A percentile compares a stretch with the other conserved stretches of the same genome.
phyloP scores from a whole-genome alignment of 2,888 invertebrate genomes.

The Neoaliturus tenellus region DNA sequence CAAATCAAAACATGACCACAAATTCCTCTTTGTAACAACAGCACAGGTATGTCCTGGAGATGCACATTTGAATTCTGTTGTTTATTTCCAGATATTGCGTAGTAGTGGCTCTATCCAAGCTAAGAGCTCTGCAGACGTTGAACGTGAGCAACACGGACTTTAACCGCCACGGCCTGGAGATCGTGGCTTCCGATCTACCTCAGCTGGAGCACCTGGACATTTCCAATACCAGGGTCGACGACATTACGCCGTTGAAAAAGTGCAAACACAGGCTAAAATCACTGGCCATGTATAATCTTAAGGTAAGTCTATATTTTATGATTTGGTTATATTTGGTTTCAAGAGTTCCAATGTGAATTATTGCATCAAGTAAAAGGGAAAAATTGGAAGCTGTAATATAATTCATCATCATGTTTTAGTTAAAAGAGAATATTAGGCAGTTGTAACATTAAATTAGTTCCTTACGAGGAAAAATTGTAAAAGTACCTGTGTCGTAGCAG shows the following conservation, averaged over 20 bases:
- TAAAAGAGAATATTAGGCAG: too few relatives aligned
- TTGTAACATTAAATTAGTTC: too few relatives aligned
- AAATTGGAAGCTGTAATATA: too few relatives aligned
- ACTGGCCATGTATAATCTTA: slow-evolving; percentile 78
- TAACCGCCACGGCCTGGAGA: slow-evolving; percentile 79
- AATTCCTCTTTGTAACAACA: too few relatives aligned
- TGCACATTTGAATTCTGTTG: too few relatives aligned
- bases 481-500: too few relatives aligned
- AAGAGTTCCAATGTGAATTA: too few relatives aligned
- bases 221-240: slow-evolving; percentile 79
- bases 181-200: slow-evolving; percentile 80
- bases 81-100: slow-evolving; percentile 74
- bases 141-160: slow-evolving; percentile 83
- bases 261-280: slow-evolving; percentile 77
- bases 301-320: slow-evolving; percentile 70
- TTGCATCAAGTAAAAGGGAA: too few relatives aligned
- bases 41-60: too few relatives aligned
- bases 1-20: too few relatives aligned
- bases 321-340: neutral
- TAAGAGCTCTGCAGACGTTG: slow-evolving; percentile 77
- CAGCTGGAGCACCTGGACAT: slow-evolving; percentile 80
- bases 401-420: too few relatives aligned
- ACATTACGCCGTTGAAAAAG: slow-evolving; percentile 77
- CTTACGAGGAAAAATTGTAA: too few relatives aligned
- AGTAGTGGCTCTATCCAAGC: slow-evolving; percentile 77